Evolutionary conservation across 2,888 invertebrate species (phyloP).

Genomic region (Herminia tarsipennalis): DNA sequence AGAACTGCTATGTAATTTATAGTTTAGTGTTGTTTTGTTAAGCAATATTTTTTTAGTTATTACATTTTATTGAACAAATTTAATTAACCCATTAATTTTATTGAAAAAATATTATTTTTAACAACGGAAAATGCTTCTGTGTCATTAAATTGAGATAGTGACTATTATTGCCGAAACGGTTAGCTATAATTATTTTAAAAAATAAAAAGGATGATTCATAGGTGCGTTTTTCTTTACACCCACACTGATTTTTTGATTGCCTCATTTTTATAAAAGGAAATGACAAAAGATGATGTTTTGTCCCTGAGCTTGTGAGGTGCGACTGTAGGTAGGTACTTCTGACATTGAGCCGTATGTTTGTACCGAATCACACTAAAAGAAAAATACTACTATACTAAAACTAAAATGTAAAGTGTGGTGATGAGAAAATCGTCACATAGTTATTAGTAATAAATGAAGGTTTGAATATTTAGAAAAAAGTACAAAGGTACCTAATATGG

Average conservation of each 20-base stretch:
- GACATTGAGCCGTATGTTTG: no score
- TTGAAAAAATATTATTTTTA: constrained; percentile 64
- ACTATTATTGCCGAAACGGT: constrained; percentile 85
- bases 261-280: no score
- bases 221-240: constrained; percentile 59
- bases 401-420: no score
- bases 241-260: no score
- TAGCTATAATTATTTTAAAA: constrained; percentile 87
- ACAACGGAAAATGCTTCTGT: constrained; percentile 85
- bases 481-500: no score
- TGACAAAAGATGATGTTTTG: background rate
- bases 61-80: constrained; percentile 70
- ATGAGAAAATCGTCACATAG: no score
- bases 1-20: constrained; percentile 75
- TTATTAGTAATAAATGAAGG: no score
- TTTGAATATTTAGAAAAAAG: no score
- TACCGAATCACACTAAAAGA: no score
- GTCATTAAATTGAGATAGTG: constrained; percentile 82
- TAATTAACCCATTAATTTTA: constrained; percentile 70
- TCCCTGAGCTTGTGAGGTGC: background rate
- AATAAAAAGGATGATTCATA: constrained; percentile 85
- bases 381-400: no score
- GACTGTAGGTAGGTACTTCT: no score
- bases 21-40: constrained; percentile 82
- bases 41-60: constrained; percentile 65